A percentile compares a stretch with the other conserved stretches of the same genome.
These are phyloP conservation scores for Lepidurus packardi DNA, from an alignment of 1,140 invertebrate genomes.

Conservation along the genomic window DNA sequence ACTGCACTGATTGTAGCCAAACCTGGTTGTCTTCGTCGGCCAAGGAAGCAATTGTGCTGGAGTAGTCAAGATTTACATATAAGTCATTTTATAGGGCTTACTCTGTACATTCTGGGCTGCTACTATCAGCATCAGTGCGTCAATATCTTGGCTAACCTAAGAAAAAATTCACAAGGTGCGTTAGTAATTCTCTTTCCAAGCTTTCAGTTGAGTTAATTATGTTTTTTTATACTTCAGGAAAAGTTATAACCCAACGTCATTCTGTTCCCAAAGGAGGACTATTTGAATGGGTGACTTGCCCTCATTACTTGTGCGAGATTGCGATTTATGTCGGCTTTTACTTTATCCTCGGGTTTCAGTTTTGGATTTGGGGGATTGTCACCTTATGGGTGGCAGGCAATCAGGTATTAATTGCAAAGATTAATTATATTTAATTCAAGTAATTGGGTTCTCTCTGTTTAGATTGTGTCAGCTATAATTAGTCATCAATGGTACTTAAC, in stretches of 20 bases:
- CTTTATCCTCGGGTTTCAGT: background rate
- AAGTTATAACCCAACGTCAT: background rate
- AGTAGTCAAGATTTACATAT: background rate
- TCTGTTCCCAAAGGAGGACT: background rate
- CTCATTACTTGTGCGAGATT: slow-evolving; percentile 8
- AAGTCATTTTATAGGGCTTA: background rate
- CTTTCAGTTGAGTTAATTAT: background rate
- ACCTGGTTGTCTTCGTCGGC: background rate
- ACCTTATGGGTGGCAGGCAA: background rate
- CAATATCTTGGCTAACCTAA: background rate
- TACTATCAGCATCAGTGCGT: background rate
- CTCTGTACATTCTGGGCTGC: background rate
- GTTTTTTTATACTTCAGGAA: background rate
- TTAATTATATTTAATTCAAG: no score
- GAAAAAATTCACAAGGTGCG: background rate
- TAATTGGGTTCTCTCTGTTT: background rate
- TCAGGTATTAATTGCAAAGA: background rate
- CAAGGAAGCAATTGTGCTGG: background rate
- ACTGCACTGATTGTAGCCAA: background rate
- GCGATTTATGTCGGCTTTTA: background rate
- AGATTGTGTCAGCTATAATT: background rate
- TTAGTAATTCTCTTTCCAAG: background rate
- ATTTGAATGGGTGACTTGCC: background rate
- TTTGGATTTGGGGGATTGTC: background rate
- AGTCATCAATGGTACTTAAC: background rate